A percentile compares a stretch with the other conserved stretches of the same genome.
Conservation (phyloP, 2,113 vertebrate species). For the Cyanoramphus novaezelandiae region DNA sequence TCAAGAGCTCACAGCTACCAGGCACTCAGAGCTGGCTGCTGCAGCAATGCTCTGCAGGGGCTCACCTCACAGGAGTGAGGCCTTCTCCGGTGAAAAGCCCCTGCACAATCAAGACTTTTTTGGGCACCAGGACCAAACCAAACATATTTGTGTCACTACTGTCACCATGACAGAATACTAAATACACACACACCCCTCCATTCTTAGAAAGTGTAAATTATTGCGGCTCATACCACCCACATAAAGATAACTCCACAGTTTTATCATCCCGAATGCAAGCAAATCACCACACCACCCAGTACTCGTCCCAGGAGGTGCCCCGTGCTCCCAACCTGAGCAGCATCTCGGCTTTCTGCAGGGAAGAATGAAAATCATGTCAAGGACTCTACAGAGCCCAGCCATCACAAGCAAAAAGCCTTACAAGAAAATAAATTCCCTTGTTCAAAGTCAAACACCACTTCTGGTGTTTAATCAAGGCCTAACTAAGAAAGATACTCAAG, state of each 20-base stretch:
- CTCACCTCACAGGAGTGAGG: rapidly evolving
- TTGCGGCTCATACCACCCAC: not conserved
- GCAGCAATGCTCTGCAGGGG: not conserved
- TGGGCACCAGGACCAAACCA: not conserved
- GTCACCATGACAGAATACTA: not conserved
- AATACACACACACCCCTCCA: not conserved
- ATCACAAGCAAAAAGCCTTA: not conserved
- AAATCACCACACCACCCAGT: not conserved
- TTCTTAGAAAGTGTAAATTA: not conserved
- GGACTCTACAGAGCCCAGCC: not conserved
- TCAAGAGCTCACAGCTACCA: not conserved
- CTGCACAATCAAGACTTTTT: rapidly evolving
- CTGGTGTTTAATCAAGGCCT: not conserved
- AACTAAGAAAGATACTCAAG: not conserved
- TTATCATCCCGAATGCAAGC: not conserved
- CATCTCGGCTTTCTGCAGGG: not conserved
- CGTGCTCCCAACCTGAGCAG: not conserved
- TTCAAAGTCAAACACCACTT: not conserved
- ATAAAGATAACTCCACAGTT: not conserved
- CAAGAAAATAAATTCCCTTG: not conserved
- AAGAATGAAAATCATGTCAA: not conserved
- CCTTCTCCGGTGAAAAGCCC: not conserved
- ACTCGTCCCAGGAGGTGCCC: not conserved
- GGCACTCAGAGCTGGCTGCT: not conserved
- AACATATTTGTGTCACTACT: not conserved